Evolutionary conservation across 2,888 invertebrate species (phyloP), one percentile per base, ranked within the genome.

Genomic region (Harpalus rufipes): DNA sequence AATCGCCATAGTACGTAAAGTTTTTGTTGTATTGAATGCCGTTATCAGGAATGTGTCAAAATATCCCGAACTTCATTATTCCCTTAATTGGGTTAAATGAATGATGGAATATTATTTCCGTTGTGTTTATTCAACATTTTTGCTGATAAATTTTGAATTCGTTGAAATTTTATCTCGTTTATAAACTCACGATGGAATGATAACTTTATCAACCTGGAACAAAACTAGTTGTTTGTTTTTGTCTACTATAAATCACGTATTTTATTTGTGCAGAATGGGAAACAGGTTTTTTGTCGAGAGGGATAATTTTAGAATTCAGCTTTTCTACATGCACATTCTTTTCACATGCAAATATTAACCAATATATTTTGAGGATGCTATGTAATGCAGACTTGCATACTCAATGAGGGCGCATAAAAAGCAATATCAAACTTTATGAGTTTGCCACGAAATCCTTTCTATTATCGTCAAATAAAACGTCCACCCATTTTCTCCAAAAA

Each of bases 271-370:
- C 12, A 59, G 7, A 59, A 7, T 16, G 59, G 7, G 7, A 32
- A 14, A 59, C 59, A 59, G 16, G 59, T 68, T 68, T 39, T 39
- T 39, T 39, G 65, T 68, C 41, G n/a, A 18, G 44, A 41, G 44
- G 44, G 44, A 51, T 74, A 74, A 74, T 74, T 78, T 78, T 78
- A 56, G 78, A 14, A 78, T 78, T 78, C 58, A 25, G 58, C 10
- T 78, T 58, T 7, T 21, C 58, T 76, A 12, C 21, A 56, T 58
- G 56, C 32, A 51, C 76, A 68, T 44, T 78, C 78, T 78, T 58
- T 78, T 78, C 78, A 58, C 58, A 78, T 78, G 78, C 78, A 78
- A 78, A 78, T 78, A 78, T 78, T 78, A 58, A 25, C 32, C 78
- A 78, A 78, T 78, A 78, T 78, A 78, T 78, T 78, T 78, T 56